phyloP scores from a whole-genome alignment of 2,113 vertebrate genomes.

The Tetraodon nigroviridis region DNA sequence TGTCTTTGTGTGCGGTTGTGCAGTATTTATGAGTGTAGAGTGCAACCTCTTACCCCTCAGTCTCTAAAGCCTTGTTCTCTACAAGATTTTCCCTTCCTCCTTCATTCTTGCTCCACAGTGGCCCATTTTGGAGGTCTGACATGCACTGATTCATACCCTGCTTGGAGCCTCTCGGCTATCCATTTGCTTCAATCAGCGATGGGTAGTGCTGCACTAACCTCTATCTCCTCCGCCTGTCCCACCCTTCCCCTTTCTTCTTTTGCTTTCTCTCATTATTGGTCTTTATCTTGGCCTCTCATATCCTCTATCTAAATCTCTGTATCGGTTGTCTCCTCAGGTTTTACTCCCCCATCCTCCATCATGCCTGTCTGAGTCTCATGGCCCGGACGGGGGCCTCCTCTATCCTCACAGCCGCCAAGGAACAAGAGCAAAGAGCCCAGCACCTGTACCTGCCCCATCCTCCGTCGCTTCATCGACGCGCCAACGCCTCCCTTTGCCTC shows the following conservation, averaged over 20 bases:
- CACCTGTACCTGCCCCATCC: slow-evolving; percentile 21
- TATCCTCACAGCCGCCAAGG: slow-evolving; percentile 31
- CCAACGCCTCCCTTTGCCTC: slow-evolving; percentile 33
- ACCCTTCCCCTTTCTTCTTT: not conserved
- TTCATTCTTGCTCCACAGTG: slow-evolving; percentile 1
- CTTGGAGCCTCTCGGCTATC: slow-evolving; percentile 30
- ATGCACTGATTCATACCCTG: slow-evolving; percentile 47
- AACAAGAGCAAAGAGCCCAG: slow-evolving; percentile 26
- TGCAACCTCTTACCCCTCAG: slow-evolving; percentile 34
- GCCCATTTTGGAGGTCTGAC: slow-evolving; percentile 20
- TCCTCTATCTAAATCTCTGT: slow-evolving; percentile 8
- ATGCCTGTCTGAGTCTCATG: slow-evolving; percentile 64
- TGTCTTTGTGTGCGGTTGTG: slow-evolving; percentile 27
- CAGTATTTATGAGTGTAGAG: slow-evolving; percentile 47
- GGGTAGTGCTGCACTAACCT: slow-evolving; percentile 38
- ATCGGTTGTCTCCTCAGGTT: slow-evolving; percentile 50
- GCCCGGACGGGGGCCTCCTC: slow-evolving; percentile 25
- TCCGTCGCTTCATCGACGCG: slow-evolving; percentile 26
- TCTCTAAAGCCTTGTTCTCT: slow-evolving; percentile 21
- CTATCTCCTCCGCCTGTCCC: slow-evolving; percentile 17
- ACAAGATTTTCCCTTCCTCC: slow-evolving; percentile 6
- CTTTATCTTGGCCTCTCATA: slow-evolving; percentile 13
- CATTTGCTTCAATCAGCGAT: slow-evolving; percentile 34
- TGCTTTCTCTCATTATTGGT: not conserved
- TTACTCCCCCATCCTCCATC: slow-evolving; percentile 65